Conservation (phyloP, 1,140 invertebrate species). For the Drosophila sechellia region DNA sequence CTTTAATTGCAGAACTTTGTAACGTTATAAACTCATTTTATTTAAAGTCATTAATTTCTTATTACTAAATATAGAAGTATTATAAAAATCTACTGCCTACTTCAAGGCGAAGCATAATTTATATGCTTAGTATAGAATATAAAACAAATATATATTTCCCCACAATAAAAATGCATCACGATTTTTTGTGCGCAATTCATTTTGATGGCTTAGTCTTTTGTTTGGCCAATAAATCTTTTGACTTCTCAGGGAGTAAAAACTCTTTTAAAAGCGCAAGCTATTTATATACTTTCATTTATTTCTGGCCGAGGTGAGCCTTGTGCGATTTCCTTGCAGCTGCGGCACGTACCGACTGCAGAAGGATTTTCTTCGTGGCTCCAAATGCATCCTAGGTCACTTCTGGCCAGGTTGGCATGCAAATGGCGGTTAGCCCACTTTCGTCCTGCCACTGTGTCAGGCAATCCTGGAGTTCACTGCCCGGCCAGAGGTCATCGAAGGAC, state of each 20-base stretch:
- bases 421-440: conserved; percentile 35
- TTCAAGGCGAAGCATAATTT: background rate
- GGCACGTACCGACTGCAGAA: conserved; percentile 25
- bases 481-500: conserved; percentile 37
- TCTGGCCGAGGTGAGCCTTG: conserved; percentile 10
- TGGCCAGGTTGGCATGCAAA: conserved; percentile 42
- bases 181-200: background rate
- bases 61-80: too few relatives aligned
- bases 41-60: too few relatives aligned
- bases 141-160: too few relatives aligned
- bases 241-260: background rate
- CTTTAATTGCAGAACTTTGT: background rate
- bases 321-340: conserved; percentile 13
- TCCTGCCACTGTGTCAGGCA: conserved; percentile 10
- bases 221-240: conserved; percentile 31
- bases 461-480: conserved; percentile 26
- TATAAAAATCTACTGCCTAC: background rate
- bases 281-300: conserved; percentile 18
- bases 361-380: conserved; percentile 8
- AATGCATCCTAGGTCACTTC: conserved; percentile 30
- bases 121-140: too few relatives aligned
- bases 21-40: background rate
- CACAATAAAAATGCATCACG: too few relatives aligned
- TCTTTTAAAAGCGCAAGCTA: background rate
- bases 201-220: conserved; percentile 21